Conservation (phyloP, 2,888 invertebrate genomes). For the Lochmaea capreae region DNA sequence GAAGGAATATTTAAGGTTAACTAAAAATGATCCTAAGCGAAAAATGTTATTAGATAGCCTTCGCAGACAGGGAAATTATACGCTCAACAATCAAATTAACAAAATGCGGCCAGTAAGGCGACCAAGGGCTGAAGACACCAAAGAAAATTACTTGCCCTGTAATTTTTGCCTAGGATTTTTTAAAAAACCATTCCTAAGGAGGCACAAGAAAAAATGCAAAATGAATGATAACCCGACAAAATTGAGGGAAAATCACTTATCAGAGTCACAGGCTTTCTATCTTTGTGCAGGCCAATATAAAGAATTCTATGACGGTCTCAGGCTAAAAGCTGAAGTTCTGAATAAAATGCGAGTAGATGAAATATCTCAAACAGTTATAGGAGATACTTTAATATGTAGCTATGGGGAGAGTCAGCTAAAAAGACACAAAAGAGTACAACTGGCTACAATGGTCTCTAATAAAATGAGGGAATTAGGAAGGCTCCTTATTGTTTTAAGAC, state of each 20-base stretch:
- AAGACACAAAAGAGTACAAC: constrained; percentile 48
- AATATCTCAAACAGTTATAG: constrained; percentile 42
- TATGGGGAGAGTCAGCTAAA: constrained; percentile 44
- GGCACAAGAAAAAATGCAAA: constrained; percentile 26
- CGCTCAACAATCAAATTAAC: constrained; percentile 8
- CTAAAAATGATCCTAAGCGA: constrained; percentile 37
- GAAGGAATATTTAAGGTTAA: constrained; percentile 30
- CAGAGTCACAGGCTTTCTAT: constrained; percentile 2
- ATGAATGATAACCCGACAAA: not conserved
- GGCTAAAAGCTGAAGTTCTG: constrained; percentile 45
- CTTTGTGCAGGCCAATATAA: not conserved
- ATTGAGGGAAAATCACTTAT: constrained; percentile 10
- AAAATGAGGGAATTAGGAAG: constrained; percentile 50
- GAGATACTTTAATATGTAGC: constrained; percentile 44
- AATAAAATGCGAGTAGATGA: constrained; percentile 46
- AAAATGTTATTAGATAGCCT: constrained; percentile 30
- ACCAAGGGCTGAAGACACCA: constrained; percentile 15
- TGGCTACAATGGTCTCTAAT: constrained; percentile 39
- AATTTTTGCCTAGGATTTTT: constrained; percentile 26
- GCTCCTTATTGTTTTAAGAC: constrained; percentile 36
- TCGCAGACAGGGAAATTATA: constrained; percentile 38
- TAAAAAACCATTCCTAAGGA: constrained; percentile 26
- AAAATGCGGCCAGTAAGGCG: constrained; percentile 17
- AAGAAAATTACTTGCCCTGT: constrained; percentile 31
- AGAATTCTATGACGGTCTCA: constrained; percentile 14